These are phyloP conservation scores for Aplidium turbinatum DNA, from an alignment of 23 tunicate species.

Conservation along the genomic window DNA sequence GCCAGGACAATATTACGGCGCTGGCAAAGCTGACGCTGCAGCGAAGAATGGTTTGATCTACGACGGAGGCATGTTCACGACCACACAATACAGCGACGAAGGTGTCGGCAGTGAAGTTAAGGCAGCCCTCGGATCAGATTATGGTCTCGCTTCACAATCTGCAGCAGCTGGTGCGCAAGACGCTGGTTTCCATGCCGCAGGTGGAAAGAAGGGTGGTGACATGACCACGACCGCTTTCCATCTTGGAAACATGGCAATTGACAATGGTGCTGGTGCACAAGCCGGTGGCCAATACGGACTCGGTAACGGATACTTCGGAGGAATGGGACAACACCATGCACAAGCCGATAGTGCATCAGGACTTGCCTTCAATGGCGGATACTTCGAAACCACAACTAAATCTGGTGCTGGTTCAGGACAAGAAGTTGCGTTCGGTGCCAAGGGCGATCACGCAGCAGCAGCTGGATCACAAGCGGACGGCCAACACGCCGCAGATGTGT, in stretches of 20 bases:
- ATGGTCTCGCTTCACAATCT: no score
- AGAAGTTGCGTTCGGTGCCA: background rate
- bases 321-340: background rate
- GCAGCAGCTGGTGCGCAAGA: conserved; percentile 4
- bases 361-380: background rate
- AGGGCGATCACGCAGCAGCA: conserved; percentile 5
- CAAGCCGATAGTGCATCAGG: background rate
- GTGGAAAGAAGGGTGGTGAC: conserved; percentile 36
- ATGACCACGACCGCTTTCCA: conserved; percentile 1
- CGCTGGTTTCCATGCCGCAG: conserved; percentile 8
- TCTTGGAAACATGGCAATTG: background rate
- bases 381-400: background rate
- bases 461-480: background rate
- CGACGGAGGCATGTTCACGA: no score
- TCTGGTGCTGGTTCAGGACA: background rate
- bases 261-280: background rate
- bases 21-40: no score
- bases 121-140: no score
- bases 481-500: background rate
- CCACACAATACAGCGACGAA: no score
- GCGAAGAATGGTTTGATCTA: no score
- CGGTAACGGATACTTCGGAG: conserved; percentile 7
- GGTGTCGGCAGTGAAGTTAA: no score
- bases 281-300: background rate
- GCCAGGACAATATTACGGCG: no score